Evolutionary conservation across 1,140 invertebrate species (phyloP), one percentile per base, ranked within the genome.

Genomic region (Aphidius gifuensis): DNA sequence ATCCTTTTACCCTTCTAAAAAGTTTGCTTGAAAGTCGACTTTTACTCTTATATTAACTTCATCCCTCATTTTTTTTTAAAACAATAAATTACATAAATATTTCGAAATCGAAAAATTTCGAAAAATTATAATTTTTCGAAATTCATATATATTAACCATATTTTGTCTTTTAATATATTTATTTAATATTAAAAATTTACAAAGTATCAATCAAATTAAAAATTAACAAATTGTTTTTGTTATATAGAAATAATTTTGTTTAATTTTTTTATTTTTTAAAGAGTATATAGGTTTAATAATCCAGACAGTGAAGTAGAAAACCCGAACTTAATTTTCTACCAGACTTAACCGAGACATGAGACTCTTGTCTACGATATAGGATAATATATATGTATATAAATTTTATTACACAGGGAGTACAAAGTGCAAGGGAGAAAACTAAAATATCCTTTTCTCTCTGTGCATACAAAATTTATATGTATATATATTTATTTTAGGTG

Each of bases 1-100:
- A 72, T 70, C 66, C 68, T 65, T 66, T 21, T 54, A 56, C 61
- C 55, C 60, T 32, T 32, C 23, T 32, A 32, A 32, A 32, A 32
- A 32, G 23, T 47, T 44, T 60, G 56, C 59, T 48, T 59, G 42
- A 47, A 53, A 51, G 56, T 56, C 49, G 56, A 49, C 55, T 32
- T 58, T 47, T 58, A 58, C 56, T 49, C 45, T 42, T 47, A 38
- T 11, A 39, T 11, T 38, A 67, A 70, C 60, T 47, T 62, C 48
- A 68, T 72, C 67, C 64, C 67, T 71, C 69, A 66, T 65, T 70
- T 57, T 63, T 50, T 63, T 56, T 51, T 39, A 40, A 61, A 56
- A 48, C 11, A 55, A 3, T 23, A 32, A 16, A 7, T 21, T 7
- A 32, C 16, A 32, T 11, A 16, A 16, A 21, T 8, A 21, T 11